Percentiles rank a stretch among this genome's conserved stretches.
phyloP scores from a whole-genome alignment of 2,797 vertebrate genomes.

The Schizopygopsis malacanthus region DNA sequence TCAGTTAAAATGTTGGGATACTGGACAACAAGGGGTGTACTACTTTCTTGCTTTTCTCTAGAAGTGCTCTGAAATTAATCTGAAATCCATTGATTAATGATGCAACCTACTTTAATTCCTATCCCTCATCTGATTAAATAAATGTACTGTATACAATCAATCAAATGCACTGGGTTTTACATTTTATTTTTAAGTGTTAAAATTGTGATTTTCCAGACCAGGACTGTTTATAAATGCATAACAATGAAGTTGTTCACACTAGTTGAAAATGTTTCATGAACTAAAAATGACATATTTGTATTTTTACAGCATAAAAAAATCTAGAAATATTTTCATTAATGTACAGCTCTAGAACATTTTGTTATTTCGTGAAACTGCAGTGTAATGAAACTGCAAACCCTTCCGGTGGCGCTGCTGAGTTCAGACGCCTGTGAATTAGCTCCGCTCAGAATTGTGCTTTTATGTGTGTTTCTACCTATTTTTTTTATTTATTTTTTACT shows the following conservation, averaged over 20 bases:
- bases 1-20: slow-evolving; percentile 12
- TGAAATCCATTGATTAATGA: background rate
- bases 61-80: background rate
- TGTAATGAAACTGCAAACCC: too few species aligned
- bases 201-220: background rate
- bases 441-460: too few species aligned
- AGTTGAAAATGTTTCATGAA: background rate
- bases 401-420: too few species aligned
- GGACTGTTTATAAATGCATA: background rate
- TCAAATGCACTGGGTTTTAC: background rate
- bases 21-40: background rate
- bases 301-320: background rate
- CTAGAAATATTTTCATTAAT: background rate
- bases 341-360: background rate
- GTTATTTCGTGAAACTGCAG: background rate
- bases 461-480: too few species aligned
- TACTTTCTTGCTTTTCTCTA: background rate
- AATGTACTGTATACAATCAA: background rate
- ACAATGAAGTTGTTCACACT: background rate
- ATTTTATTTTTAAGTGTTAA: background rate
- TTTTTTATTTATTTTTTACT: too few species aligned
- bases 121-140: background rate
- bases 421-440: too few species aligned
- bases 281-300: background rate
- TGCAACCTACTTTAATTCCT: background rate